Conservation (phyloP, 2,797 vertebrate species). For the Halcyon smyrnensis region DNA sequence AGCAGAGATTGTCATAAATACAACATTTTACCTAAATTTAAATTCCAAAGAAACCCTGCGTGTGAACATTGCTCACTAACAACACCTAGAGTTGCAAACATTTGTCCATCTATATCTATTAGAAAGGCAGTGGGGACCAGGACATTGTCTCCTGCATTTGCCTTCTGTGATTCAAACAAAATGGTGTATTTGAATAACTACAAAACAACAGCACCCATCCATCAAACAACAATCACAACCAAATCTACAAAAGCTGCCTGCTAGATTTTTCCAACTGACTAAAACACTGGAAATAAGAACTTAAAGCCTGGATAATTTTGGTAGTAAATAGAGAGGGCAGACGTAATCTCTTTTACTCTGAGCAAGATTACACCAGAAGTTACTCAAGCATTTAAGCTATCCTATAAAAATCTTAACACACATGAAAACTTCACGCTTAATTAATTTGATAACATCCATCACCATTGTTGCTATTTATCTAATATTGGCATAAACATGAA, state of each 20-base stretch:
- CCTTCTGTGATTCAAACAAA: neutral
- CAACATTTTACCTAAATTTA: constrained; percentile 41
- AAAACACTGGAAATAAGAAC: neutral
- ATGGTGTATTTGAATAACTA: neutral
- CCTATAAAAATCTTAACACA: neutral
- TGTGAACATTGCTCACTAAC: neutral
- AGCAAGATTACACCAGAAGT: neutral
- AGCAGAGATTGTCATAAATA: constrained; percentile 54
- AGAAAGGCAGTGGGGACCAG: neutral
- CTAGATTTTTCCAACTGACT: neutral
- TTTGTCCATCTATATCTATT: neutral
- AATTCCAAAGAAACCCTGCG: neutral
- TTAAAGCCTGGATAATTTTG: neutral
- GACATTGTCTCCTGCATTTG: neutral
- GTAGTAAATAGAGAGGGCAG: neutral
- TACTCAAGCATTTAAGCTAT: neutral
- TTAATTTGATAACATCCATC: neutral
- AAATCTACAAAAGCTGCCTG: neutral
- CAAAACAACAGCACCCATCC: neutral
- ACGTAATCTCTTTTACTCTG: neutral
- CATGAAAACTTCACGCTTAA: neutral
- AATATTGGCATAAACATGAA: neutral
- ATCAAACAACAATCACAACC: neutral
- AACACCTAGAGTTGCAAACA: neutral
- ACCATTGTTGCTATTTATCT: neutral